These are phyloP conservation scores for Carlito syrichta DNA, from an alignment of 2,113 vertebrate genomes.

Conservation along the genomic window DNA sequence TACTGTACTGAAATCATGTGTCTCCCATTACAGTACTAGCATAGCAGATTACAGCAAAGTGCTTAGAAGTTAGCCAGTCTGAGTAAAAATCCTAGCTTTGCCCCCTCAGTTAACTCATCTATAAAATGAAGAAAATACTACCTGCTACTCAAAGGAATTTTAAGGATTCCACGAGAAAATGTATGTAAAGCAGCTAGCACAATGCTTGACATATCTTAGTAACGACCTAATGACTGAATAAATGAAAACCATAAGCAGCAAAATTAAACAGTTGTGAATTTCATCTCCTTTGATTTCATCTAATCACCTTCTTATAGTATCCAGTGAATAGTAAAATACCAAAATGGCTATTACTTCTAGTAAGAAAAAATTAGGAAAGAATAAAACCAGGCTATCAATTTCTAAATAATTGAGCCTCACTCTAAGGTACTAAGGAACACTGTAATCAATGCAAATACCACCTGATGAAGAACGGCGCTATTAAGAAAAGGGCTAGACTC, in stretches of 20 bases:
- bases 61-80: neutral
- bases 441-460: neutral
- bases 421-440: neutral
- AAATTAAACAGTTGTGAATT: neutral
- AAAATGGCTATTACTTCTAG: neutral
- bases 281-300: neutral
- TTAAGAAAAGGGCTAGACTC: neutral
- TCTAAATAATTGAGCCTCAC: neutral
- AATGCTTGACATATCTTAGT: neutral
- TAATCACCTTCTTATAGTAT: neutral
- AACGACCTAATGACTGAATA: neutral
- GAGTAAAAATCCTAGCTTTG: neutral
- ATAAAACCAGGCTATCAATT: neutral
- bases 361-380: neutral
- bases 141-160: neutral
- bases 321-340: neutral
- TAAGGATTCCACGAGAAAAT: neutral
- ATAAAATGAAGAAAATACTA: neutral
- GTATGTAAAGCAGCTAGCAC: neutral
- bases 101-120: neutral
- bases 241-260: neutral
- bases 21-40: neutral
- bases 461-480: neutral
- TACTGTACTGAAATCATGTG: accelerated
- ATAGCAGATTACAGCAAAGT: neutral